Conservation (phyloP, 2,797 vertebrate genomes). For the Microctenopoma lineatum region DNA sequence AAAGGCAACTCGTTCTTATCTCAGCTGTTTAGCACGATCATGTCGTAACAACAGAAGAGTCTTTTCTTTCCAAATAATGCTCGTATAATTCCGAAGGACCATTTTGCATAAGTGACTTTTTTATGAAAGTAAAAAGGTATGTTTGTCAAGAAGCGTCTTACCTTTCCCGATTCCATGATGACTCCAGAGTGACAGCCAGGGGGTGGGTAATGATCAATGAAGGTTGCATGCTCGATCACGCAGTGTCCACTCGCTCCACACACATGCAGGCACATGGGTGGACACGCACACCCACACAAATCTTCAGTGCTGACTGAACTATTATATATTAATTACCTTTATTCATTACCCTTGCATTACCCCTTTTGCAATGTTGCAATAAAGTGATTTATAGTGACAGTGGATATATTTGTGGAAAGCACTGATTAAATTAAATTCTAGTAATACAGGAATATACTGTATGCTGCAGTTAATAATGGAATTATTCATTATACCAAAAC, state of each 20-base stretch:
- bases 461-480: background rate
- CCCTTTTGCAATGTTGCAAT: background rate
- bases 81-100: background rate
- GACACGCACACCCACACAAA: constrained; percentile 1
- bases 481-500: background rate
- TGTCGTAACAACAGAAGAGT: background rate
- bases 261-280: constrained; percentile 16
- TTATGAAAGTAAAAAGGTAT: background rate
- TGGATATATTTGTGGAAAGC: background rate
- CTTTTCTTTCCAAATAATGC: background rate
- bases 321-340: background rate
- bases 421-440: background rate
- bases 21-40: background rate
- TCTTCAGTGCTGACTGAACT: background rate
- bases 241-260: constrained; percentile 64
- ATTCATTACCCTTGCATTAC: background rate
- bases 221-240: constrained; percentile 62
- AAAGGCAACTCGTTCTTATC: background rate
- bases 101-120: background rate
- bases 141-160: constrained; percentile 21
- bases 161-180: constrained; percentile 74
- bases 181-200: constrained; percentile 54
- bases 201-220: constrained; percentile 73
- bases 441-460: background rate
- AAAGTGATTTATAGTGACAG: background rate